Conservation (phyloP, 2,797 vertebrate genomes). For the Momotus momota region DNA sequence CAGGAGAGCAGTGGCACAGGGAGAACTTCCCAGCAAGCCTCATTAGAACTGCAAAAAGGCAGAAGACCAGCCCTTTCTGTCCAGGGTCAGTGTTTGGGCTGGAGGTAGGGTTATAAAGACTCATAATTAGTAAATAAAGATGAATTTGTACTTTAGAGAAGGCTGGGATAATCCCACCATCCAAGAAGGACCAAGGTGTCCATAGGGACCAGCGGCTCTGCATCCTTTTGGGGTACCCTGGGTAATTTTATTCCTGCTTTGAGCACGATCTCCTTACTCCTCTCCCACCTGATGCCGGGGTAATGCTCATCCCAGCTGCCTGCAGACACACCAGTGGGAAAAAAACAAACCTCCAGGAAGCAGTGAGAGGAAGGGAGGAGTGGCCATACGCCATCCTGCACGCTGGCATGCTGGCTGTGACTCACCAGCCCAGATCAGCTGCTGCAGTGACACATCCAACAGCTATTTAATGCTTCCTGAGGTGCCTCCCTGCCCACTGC, state of each 20-base stretch:
- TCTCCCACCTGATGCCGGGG: neutral
- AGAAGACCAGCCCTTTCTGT: accelerated
- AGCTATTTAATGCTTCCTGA: constrained; percentile 30
- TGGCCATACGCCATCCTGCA: neutral
- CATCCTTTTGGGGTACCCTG: neutral
- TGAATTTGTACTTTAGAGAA: neutral
- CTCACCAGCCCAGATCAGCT: neutral
- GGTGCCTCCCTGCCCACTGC: neutral
- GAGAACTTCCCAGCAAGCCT: neutral
- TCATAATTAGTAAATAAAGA: neutral
- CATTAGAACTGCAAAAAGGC: neutral
- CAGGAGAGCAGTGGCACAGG: neutral
- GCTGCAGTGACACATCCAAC: neutral
- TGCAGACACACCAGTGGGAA: neutral
- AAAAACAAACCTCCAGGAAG: neutral
- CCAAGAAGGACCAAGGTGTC: neutral
- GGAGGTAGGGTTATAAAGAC: neutral
- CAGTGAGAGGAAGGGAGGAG: neutral
- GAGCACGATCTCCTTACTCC: neutral
- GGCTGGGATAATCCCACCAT: neutral
- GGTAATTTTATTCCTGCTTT: neutral
- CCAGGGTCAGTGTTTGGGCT: neutral
- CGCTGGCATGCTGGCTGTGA: neutral
- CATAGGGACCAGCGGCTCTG: neutral
- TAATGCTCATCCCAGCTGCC: neutral